Evolutionary conservation across 1,140 invertebrate genomes (phyloP), one percentile per base, ranked within the genome.

Genomic region (Pogonus chalceus): DNA sequence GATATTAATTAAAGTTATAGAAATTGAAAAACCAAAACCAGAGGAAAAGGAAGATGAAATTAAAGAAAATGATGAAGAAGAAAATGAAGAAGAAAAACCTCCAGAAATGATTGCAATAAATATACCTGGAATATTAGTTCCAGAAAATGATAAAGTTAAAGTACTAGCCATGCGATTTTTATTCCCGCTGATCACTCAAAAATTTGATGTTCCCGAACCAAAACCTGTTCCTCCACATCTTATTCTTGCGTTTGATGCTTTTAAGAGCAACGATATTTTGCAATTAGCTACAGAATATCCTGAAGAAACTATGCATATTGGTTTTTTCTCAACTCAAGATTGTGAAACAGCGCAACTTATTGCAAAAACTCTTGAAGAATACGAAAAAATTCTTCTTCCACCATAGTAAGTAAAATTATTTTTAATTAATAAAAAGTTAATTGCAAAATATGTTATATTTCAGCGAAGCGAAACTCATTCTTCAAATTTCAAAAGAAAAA

Each of bases 391-490:
- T 62, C 59, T 57, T 58, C 21, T 68, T 69, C 31, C 73, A 73
- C 56, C 69, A 49, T 72, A 66, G 72, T 74, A 61, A 65, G 70
- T 70, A 23, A 10, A 53, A 14, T 2, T 53, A 47, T 53, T 12
- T 53, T n/a, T n/a, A n/a, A 31, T 31, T 7, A 7, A 31, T 31
- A 31, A 7, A 31, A 7, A 31, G 4, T 31, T 35, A 12, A 48
- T 54, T 54, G 9, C 21, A n/a, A n/a, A n/a, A 59, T 35, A 23
- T 35, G 22, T 43, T 1, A 16, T 47, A 10, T 65, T 64, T 18
- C 60, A 83, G 80, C 56, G 75, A 73, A 53, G 80, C 81, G 62
- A 82, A 80, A 55, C 69, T 82, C 35, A 70, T 82, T 2, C 58
- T 82, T 2, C 79, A 81, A 72, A 64, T 82, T 37, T 71, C 73